Evolutionary conservation across 2,888 invertebrate species (phyloP).

Genomic region (Acleris emargana): DNA sequence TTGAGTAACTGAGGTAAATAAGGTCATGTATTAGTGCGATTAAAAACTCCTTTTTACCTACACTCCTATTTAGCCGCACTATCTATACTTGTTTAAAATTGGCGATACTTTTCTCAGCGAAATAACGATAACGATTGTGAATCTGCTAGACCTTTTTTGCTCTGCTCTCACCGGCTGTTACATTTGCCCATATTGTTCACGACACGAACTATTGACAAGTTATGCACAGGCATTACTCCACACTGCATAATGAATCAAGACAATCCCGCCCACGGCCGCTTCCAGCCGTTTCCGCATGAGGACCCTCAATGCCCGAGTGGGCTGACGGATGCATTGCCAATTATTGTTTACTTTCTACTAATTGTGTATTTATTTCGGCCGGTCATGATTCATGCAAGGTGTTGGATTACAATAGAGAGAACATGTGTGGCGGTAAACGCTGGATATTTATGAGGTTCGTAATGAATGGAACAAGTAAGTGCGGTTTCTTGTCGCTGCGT

Average conservation of each 20-base stretch:
- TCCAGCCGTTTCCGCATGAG: constrained; percentile 66
- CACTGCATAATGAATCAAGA: constrained; percentile 44
- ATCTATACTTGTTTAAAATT: too few relatives aligned
- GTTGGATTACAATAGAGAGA: constrained; percentile 26
- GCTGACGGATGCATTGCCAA: constrained; percentile 66
- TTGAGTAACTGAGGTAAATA: not conserved
- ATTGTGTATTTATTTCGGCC: constrained; percentile 59
- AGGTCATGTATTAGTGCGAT: too few relatives aligned
- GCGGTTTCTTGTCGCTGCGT: not conserved
- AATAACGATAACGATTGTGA: too few relatives aligned
- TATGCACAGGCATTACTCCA: constrained; percentile 14
- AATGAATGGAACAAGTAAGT: not conserved
- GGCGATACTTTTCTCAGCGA: too few relatives aligned
- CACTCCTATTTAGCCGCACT: too few relatives aligned
- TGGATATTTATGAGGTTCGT: not conserved
- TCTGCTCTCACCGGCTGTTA: too few relatives aligned
- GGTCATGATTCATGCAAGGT: constrained; percentile 53
- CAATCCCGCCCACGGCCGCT: constrained; percentile 64
- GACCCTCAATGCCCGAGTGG: constrained; percentile 63
- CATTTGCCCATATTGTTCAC: not conserved
- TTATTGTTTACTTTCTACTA: constrained; percentile 76
- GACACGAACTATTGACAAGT: not conserved
- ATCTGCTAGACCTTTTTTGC: too few relatives aligned
- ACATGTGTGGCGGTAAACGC: constrained; percentile 6
- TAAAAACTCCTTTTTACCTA: too few relatives aligned